Percentiles rank a stretch among this genome's conserved stretches.
Evolutionary conservation across 1,140 invertebrate species (phyloP).

Genomic region (Drosophila nasuta): DNA sequence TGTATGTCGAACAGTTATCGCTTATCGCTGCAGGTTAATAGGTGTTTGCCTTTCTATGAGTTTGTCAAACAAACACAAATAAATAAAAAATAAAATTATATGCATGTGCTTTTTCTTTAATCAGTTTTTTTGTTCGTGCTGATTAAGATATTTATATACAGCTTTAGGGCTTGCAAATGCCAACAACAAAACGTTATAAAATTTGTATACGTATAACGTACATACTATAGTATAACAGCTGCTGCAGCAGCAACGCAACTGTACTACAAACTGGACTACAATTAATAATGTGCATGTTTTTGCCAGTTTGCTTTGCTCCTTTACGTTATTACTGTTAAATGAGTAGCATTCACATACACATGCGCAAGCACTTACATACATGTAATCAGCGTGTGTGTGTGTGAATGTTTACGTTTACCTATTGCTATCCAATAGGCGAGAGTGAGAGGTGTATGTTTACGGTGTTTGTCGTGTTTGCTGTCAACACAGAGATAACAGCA

Average conservation of each 20-base stretch:
- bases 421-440: neutral
- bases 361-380: neutral
- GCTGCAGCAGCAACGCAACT: constrained; percentile 1
- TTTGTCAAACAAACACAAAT: constrained; percentile 25
- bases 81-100: neutral
- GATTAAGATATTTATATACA: constrained; percentile 14
- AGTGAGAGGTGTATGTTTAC: neutral
- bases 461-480: constrained; percentile 11
- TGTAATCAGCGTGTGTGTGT: no score
- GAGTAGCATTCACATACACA: neutral
- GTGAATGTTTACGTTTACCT: no score
- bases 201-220: neutral
- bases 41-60: constrained; percentile 9
- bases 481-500: constrained; percentile 24
- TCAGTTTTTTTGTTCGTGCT: constrained; percentile 1
- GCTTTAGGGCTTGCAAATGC: constrained; percentile 4
- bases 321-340: constrained; percentile 1
- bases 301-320: neutral
- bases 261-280: neutral
- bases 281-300: constrained; percentile 17
- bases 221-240: neutral
- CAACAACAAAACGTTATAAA: neutral
- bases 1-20: neutral
- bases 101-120: constrained; percentile 1
- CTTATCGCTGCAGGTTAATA: constrained; percentile 29